Evolutionary conservation across 2,888 invertebrate species (phyloP).

Genomic region (Hemistola chrysoprasaria): DNA sequence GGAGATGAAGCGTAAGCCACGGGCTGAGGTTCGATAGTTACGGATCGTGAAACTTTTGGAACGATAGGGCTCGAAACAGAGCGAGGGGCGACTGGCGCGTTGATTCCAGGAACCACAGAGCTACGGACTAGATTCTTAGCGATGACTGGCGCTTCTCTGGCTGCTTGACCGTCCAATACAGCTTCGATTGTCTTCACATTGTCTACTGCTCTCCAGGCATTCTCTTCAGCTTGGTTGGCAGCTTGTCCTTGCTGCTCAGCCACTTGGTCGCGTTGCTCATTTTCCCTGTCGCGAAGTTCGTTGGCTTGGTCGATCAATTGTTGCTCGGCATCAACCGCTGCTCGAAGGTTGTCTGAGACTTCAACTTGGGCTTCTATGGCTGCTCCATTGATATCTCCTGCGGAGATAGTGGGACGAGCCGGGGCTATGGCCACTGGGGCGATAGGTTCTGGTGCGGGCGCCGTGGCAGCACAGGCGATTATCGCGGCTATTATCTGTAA

Average conservation of each 20-base stretch:
- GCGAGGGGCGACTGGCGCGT: conserved; percentile 29
- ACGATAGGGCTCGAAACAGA: background rate
- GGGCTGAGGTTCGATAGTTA: conserved; percentile 15
- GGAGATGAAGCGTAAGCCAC: conserved; percentile 33
- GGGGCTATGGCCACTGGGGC: conserved; percentile 41
- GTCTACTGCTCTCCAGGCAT: conserved; percentile 73
- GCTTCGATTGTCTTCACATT: conserved; percentile 69
- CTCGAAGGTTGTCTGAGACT: conserved; percentile 67
- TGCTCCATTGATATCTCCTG: conserved; percentile 69
- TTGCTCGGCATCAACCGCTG: conserved; percentile 62
- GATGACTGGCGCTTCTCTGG: conserved; percentile 64
- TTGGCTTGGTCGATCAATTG: conserved; percentile 68
- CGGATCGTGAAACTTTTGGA: background rate
- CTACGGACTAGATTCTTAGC: conserved; percentile 61
- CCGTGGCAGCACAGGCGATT: conserved; percentile 67
- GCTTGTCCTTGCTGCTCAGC: conserved; percentile 68
- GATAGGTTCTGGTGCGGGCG: conserved; percentile 49
- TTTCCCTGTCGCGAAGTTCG: no score
- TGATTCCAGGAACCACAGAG: conserved; percentile 21
- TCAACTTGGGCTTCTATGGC: conserved; percentile 71
- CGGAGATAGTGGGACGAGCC: conserved; percentile 66
- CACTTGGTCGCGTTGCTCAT: conserved; percentile 30
- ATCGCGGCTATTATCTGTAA: conserved; percentile 58
- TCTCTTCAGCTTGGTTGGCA: conserved; percentile 69
- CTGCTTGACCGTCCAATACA: conserved; percentile 69